Evolutionary conservation across 2,113 vertebrate species (phyloP), one percentile per base, ranked within the genome.

Genomic region (Trogon melanurus): DNA sequence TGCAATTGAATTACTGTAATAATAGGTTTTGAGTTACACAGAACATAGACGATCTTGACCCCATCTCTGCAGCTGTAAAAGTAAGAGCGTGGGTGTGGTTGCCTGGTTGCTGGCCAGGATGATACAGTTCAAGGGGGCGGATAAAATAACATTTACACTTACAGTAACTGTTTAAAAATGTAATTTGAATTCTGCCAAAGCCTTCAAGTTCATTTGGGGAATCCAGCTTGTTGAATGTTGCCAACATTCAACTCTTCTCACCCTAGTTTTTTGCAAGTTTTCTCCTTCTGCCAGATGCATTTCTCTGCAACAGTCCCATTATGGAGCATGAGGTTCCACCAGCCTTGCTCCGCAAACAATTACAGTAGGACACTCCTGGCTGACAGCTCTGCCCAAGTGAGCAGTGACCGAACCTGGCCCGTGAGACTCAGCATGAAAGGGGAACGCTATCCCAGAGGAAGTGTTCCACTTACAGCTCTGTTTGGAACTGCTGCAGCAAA

Each of bases 101-200:
- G 81, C 36, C 66, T 97, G 89, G 89, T 95, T 78, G 89, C 47
- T 53, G 48, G 93, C 97, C 97, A 97, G 93, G 87, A 94, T 87
- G 93, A 95, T 82, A 72, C 69, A 93, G 90, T 84, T 85, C 60
- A 91, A 96, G 96, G 91, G 87, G 96, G 96, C 0, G 96, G 97
- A 95, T 96, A 94, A 96, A 97, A 97, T 96, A 97, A 97, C 92
- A 96, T 97, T 97, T 96, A 96, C 91, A 85, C 96, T 96, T 94
- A 95, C 58, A 95, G 88, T 96, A 97, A 97, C 95, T 69, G 62
- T 87, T 95, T 89, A 96, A 95, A 97, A 97, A 97, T 97, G 95
- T 87, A 93, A 79, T 71, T 71, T 72, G 41, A 88, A 11, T 93
- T 93, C 75, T 91, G 93, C 95, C 95, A 96, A 91, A 95, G 93